phyloP scores from a whole-genome alignment of 2,888 invertebrate species.

The Erebia ligea region DNA sequence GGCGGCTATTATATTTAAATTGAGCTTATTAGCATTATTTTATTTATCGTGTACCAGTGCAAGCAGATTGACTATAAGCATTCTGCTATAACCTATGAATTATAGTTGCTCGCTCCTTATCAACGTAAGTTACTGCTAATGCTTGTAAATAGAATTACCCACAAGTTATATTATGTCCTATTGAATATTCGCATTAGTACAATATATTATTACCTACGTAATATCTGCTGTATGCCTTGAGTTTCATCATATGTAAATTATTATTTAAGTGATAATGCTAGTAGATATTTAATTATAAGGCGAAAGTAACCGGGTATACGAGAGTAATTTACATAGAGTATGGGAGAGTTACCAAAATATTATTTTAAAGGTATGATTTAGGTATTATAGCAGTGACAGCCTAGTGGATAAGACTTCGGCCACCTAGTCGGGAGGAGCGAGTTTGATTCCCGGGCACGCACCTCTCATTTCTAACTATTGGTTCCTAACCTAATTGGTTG shows the following conservation, averaged over 20 bases:
- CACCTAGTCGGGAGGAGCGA: too few species aligned
- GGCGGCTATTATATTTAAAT: too few species aligned
- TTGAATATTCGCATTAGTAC: constrained; percentile 8
- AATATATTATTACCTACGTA: background rate
- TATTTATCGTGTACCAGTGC: background rate
- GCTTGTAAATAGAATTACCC: constrained; percentile 14
- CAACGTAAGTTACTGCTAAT: constrained; percentile 18
- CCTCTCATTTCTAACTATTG: too few species aligned
- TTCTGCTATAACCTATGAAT: constrained; percentile 6
- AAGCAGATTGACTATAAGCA: constrained; percentile 7
- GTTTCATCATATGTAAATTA: background rate
- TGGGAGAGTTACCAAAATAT: too few species aligned
- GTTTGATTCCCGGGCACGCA: too few species aligned
- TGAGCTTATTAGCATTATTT: background rate
- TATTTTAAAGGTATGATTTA: too few species aligned
- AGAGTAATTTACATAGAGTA: too few species aligned
- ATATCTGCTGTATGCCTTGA: background rate
- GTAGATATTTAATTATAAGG: background rate
- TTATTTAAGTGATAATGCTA: too few species aligned
- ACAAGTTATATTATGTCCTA: constrained; percentile 8
- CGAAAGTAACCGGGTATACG: too few species aligned
- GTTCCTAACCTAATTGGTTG: too few species aligned
- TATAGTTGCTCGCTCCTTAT: constrained; percentile 8
- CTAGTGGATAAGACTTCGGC: too few species aligned
- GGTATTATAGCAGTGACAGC: too few species aligned